A percentile compares a stretch with the other conserved stretches of the same genome.
phyloP scores from a whole-genome alignment of 2,888 invertebrate genomes.

The Mythimna impura region DNA sequence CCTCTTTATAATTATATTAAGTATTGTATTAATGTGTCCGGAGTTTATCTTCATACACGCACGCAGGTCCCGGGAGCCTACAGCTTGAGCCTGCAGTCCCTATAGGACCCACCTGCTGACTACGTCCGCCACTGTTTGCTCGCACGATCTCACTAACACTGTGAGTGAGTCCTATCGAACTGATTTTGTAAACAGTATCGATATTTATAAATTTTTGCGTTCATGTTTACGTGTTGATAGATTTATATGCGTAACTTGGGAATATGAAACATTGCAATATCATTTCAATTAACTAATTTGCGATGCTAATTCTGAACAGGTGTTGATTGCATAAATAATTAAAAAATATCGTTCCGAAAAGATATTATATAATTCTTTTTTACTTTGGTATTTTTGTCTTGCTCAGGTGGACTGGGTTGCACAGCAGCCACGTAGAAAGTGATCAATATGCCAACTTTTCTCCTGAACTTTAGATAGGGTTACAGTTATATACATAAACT shows the following conservation, averaged over 20 bases:
- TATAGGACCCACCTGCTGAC: too few relatives aligned
- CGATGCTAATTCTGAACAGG: conserved; percentile 38
- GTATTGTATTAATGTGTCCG: too few relatives aligned
- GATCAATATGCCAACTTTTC: background rate
- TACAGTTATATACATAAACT: background rate
- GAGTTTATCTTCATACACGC: too few relatives aligned
- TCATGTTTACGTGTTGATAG: background rate
- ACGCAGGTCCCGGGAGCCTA: too few relatives aligned
- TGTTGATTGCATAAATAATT: conserved; percentile 36
- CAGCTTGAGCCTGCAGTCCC: too few relatives aligned
- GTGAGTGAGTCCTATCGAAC: background rate
- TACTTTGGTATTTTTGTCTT: background rate
- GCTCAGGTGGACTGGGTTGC: background rate
- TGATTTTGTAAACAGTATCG: background rate
- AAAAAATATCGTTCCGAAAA: background rate
- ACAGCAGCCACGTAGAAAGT: background rate
- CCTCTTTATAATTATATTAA: too few relatives aligned
- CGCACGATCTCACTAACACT: too few relatives aligned
- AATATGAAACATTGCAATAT: conserved; percentile 10
- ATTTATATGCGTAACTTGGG: too few relatives aligned
- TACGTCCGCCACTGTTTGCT: too few relatives aligned
- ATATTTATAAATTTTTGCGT: background rate
- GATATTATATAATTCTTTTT: background rate
- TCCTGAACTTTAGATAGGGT: background rate
- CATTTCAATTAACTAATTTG: conserved; percentile 19